These are phyloP conservation scores for Bufo bufo DNA, from an alignment of 2,113 vertebrate genomes.

Conservation along the genomic window DNA sequence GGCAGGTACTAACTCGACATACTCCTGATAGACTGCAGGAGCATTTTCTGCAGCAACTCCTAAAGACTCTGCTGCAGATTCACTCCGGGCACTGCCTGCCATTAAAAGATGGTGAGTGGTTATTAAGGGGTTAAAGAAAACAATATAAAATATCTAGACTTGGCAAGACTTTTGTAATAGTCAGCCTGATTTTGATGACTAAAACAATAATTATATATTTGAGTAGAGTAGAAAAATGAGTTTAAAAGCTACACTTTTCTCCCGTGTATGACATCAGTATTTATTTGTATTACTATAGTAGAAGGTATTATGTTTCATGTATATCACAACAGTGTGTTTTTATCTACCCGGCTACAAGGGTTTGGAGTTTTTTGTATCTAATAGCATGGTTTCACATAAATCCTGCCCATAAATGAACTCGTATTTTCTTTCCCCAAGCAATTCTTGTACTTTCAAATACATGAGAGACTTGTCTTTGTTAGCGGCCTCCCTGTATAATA, in stretches of 20 bases:
- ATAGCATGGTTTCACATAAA: conserved; percentile 35
- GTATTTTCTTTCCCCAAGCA: conserved; percentile 53
- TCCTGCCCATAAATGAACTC: conserved; percentile 27
- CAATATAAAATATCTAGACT: no score
- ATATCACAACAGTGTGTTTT: not conserved
- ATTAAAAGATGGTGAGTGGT: no score
- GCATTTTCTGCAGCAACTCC: no score
- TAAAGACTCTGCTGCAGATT: no score
- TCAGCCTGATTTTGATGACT: no score
- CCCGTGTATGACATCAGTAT: not conserved
- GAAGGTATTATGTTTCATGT: not conserved
- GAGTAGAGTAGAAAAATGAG: not conserved
- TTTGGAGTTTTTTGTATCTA: not conserved
- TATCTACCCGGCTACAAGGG: conserved; percentile 1
- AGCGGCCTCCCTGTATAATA: conserved; percentile 37
- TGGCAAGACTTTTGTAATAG: no score
- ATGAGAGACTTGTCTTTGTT: conserved; percentile 43
- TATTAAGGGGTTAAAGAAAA: no score
- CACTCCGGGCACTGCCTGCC: no score
- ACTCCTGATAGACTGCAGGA: no score
- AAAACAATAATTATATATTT: not conserved
- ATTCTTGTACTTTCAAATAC: conserved; percentile 54
- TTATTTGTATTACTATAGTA: not conserved
- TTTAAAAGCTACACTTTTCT: not conserved
- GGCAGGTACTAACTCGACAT: no score